Conservation (phyloP, 2,113 vertebrate genomes). For the Diadophis punctatus region DNA sequence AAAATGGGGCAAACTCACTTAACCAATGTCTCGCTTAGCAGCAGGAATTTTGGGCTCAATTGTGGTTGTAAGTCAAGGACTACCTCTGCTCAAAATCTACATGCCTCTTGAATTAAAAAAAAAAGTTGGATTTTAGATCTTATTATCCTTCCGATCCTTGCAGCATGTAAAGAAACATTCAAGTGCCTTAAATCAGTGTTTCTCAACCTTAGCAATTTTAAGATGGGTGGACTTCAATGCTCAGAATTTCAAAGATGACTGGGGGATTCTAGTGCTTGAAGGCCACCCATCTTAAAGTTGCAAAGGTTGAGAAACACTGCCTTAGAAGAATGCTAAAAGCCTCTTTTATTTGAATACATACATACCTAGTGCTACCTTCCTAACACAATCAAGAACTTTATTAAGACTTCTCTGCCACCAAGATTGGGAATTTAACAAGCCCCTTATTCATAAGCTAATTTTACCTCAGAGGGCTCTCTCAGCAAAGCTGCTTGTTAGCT, state of each 20-base stretch:
- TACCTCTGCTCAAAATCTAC: not conserved
- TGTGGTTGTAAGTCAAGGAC: too few species aligned
- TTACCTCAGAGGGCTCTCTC: constrained; percentile 29
- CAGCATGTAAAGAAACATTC: not conserved
- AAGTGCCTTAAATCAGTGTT: not conserved
- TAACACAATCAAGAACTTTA: constrained; percentile 37
- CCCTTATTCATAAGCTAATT: constrained; percentile 47
- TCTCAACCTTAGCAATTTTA: not conserved
- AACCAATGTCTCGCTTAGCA: too few species aligned
- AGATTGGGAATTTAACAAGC: constrained; percentile 42
- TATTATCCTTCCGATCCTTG: not conserved
- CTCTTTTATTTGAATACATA: constrained; percentile 19
- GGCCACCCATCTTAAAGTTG: not conserved
- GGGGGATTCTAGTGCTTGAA: not conserved
- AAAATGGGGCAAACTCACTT: too few species aligned
- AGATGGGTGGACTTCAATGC: not conserved
- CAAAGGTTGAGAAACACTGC: not conserved
- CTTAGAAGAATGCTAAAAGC: not conserved
- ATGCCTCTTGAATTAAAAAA: not conserved
- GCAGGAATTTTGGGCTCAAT: too few species aligned
- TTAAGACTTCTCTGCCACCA: constrained; percentile 48
- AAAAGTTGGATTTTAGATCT: not conserved
- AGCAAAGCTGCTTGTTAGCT: constrained; percentile 31
- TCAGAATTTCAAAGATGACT: not conserved
- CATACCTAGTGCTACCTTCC: constrained; percentile 35